phyloP scores from a whole-genome alignment of 2,797 vertebrate genomes.

The Buphagus erythrorhynchus region DNA sequence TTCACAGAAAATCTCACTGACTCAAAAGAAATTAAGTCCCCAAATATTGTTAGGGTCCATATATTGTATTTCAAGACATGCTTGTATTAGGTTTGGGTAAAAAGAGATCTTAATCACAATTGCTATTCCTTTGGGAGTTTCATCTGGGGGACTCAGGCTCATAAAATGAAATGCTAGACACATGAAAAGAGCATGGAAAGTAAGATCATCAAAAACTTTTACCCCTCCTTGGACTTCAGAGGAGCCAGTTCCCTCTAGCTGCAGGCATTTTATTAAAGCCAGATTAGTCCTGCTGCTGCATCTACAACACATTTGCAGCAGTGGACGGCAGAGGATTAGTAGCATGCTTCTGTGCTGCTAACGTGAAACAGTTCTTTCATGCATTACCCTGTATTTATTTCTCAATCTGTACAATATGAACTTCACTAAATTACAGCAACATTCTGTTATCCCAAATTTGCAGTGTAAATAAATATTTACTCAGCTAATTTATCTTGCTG shows the following conservation, averaged over 20 bases:
- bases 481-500: neutral
- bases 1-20: neutral
- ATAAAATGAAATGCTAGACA: neutral
- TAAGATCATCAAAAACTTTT: neutral
- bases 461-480: neutral
- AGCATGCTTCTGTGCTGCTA: neutral
- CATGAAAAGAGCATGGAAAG: neutral
- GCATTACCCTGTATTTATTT: neutral
- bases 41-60: neutral
- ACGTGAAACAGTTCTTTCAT: neutral
- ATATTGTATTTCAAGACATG: neutral
- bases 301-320: neutral
- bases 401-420: neutral
- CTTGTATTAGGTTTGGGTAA: neutral
- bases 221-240: neutral
- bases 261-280: neutral
- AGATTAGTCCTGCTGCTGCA: neutral
- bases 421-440: neutral
- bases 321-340: neutral
- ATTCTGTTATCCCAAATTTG: neutral
- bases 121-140: neutral
- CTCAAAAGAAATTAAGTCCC: neutral
- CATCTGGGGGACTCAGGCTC: neutral
- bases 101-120: neutral
- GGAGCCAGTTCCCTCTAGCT: neutral